phyloP scores from a whole-genome alignment of 64 coral and sea anemone species.

The Pachyseris speciosa region DNA sequence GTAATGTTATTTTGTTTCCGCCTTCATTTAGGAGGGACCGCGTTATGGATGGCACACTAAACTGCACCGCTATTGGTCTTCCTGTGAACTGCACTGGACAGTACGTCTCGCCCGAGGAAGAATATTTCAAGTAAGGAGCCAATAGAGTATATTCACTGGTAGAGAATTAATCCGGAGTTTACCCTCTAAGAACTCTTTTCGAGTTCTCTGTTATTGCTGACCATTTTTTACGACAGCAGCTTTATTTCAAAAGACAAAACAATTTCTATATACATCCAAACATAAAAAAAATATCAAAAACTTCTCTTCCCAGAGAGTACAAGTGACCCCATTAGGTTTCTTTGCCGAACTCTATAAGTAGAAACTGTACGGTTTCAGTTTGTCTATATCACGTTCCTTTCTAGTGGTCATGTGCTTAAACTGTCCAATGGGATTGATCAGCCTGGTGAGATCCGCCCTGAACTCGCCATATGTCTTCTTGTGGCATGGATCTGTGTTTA shows the following conservation, averaged over 20 bases:
- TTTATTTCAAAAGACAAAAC: too few relatives aligned
- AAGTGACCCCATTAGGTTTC: too few relatives aligned
- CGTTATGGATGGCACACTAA: slow-evolving; percentile 48
- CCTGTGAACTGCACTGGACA: slow-evolving; percentile 71
- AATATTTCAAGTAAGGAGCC: slow-evolving; percentile 89
- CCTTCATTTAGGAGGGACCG: slow-evolving; percentile 44
- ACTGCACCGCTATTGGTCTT: slow-evolving; percentile 74
- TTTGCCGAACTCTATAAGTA: too few relatives aligned
- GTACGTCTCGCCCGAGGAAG: slow-evolving; percentile 77
- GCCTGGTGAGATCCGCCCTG: neutral
- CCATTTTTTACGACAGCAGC: too few relatives aligned
- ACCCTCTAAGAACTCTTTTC: too few relatives aligned
- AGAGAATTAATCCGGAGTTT: too few relatives aligned
- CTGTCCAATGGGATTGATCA: slow-evolving; percentile 17
- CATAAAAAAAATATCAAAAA: too few relatives aligned
- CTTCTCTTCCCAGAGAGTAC: too few relatives aligned
- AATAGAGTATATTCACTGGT: neutral
- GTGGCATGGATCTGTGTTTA: slow-evolving; percentile 23
- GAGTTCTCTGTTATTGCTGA: too few relatives aligned
- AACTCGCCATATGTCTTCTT: neutral
- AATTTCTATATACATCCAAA: too few relatives aligned
- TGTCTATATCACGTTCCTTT: neutral
- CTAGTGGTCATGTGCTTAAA: neutral
- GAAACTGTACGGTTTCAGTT: too few relatives aligned
- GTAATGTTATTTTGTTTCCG: too few relatives aligned